Base-by-base conservation (phyloP, 2,888 invertebrate species). In the Glaucopsyche alexis region DNA sequence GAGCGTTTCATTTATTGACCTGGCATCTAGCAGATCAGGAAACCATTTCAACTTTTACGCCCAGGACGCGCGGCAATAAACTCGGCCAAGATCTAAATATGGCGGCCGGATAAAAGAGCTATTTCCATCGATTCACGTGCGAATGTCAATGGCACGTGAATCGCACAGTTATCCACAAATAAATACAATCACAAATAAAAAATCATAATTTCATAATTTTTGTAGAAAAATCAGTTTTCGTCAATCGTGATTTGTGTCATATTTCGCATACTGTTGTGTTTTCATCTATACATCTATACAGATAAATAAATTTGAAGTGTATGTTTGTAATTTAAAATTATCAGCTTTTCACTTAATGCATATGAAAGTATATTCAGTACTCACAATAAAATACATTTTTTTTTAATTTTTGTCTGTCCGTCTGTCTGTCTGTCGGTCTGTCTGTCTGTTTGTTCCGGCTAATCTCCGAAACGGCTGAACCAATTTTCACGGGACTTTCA, bases 111-210 rank as follows among this genome's bases (percentile, higher is more conserved):
- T 66, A 64, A 29, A 64, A 47, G 73, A 72, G 83, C 84, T 87
- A 88, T 88, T 89, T 88, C 81, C 82, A 85, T 81, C 77, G 84
- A 83, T 80, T 77, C 77, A 79, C 80, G 79, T 76, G 75, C 79
- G 83, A 88, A 88, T 90, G 91, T 90, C 90, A 91, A 90, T 90
- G 89, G 87, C 89, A 88, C 84, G 85, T 80, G 81, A 86, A 86
- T 82, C 40, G 29, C n/a, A 66, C 65, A 49, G 52, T 13, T 42
- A 16, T 55, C 42, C 42, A 19, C 45, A n/a, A n/a, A n/a, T n/a
- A n/a, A n/a, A n/a, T n/a, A 45, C 38, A 40, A 8, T n/a, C 6
- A 6, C 3, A 55, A 55, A 55, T 55, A 0, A 60, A 19, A 13
- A 29, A 60, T 29, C n/a, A 13, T 19, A 11, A 9, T 11, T 60